These are phyloP conservation scores for Campylomormyrus numenius DNA, from an alignment of 2,113 vertebrate genomes.

Conservation along the genomic window DNA sequence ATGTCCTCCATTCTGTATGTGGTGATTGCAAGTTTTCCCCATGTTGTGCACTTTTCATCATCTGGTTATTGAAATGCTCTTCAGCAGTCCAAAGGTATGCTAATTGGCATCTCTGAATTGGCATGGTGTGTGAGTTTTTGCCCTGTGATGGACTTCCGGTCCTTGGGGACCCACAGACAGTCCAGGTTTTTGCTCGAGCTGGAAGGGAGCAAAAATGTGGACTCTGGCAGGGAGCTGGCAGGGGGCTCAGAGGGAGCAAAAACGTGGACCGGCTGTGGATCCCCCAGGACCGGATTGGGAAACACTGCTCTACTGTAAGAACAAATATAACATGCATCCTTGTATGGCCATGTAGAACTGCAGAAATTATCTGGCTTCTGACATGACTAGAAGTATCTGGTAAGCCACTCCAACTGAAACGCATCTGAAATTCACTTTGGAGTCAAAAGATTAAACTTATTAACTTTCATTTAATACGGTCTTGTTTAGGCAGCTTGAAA, in stretches of 20 bases:
- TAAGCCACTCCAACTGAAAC: not conserved
- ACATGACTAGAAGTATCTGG: not conserved
- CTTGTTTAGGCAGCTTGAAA: not conserved
- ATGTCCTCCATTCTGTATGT: not conserved
- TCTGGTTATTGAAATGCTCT: not conserved
- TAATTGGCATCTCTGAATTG: not conserved
- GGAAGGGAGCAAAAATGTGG: too few relatives aligned
- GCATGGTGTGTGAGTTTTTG: not conserved
- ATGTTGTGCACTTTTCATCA: not conserved
- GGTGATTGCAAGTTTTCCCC: not conserved
- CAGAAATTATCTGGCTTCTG: not conserved
- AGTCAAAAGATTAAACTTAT: not conserved
- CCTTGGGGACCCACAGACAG: too few relatives aligned
- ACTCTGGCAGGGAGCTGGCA: not conserved
- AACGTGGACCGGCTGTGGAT: not conserved
- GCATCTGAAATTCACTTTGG: not conserved
- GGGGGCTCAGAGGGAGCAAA: not conserved
- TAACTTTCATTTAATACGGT: not conserved
- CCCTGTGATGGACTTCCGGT: not conserved
- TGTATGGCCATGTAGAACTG: not conserved
- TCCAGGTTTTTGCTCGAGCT: too few relatives aligned
- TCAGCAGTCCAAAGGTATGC: not conserved
- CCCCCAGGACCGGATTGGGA: not conserved
- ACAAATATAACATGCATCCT: not conserved
- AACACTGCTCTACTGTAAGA: not conserved